Evolutionary conservation across 2,888 invertebrate genomes (phyloP), one percentile per base, ranked within the genome.

Genomic region (Drosophila bunnanda): DNA sequence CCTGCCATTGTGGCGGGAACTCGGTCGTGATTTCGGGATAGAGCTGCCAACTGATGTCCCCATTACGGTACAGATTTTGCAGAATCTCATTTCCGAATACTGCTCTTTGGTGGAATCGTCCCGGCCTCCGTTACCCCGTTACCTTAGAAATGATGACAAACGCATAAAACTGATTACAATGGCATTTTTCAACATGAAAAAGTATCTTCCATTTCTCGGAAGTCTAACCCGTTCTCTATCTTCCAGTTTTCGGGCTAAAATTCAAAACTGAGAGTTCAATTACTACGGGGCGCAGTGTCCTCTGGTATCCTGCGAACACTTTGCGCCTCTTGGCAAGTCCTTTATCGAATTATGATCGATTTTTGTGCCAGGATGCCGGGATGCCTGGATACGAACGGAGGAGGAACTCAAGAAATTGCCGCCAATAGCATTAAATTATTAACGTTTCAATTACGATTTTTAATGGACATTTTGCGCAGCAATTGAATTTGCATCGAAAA

Each of bases 391-490:
- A 25, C 32, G 28, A 52, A 61, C 9, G 13, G 9, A 30, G 61
- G 50, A 44, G 39, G 32, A 50, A 55, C 60, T 44, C 56, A 53
- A 76, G 70, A 75, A 89, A 87, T 76, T 82, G 76, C 71, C 76
- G 88, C 67, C 83, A 83, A 83, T 83, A 83, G 67, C 83, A 87
- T 83, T 82, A 86, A 82, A 86, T 74, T 86, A 82, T 82, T 89
- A 83, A 83, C 71, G 70, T 80, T 87, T 89, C 78, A 83, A 83
- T 83, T 83, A 66, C 76, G 76, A 76, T 73, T 78, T 73, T 75
- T 76, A 83, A 80, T 87, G 84, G 84, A 80, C 61, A 83, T 79
- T 82, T 84, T 77, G 32, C 55, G 58, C 55, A 60, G 54, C 71
- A 82, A 80, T 80, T 73, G 72, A 80, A 66, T 79, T 82, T 82